Base-by-base conservation (phyloP, 2,797 vertebrate species). In the Microctenopoma lineatum region DNA sequence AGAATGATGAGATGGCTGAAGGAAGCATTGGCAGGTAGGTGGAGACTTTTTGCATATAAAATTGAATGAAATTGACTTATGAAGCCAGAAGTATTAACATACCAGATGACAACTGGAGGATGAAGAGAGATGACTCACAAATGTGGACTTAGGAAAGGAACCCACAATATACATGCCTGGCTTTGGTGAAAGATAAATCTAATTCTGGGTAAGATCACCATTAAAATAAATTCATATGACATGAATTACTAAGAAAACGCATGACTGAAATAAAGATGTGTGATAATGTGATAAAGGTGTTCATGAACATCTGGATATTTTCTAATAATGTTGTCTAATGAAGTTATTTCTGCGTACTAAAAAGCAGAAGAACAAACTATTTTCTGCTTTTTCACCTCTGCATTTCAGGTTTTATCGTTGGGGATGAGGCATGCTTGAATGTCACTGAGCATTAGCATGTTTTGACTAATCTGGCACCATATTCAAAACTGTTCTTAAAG, bases 321-420 rank as follows among this genome's bases (percentile, higher is more conserved):
- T n/a, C 36, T 75, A 4, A 55, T 42, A 62, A 72, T 27, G 36
- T 32, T 55, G 32, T 46, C n/a, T 52, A 59, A 59, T 47, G 2
- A 63, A 52, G 34, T 52, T 41, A 57, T 66, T 73, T 59, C 10
- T 44, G 11, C 42, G 3, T 7, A 21, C 13, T 7, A 12, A 38
- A 61, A 68, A 64, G 42, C 25, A 36, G 10, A 36, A 36, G 10
- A 36, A 25, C 47, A 59, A 15, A 47, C 16, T 58, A 52, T 77
- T 69, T 70, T 60, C 62, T 57, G 54, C 51, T 63, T 66, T 58
- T 66, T 61, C 16, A 52, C 32, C 18, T 54, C 59, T 61, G 44
- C 18, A 75, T 79, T 83, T 73, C 50, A 55, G 36, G 57, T 66
- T 71, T 74, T 62, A 59, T 73, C 58, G 63, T 21, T 25, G 39